Evolutionary conservation across 2,113 vertebrate genomes (phyloP), one percentile per base, ranked within the genome.

Genomic region (Dasypus novemcinctus): DNA sequence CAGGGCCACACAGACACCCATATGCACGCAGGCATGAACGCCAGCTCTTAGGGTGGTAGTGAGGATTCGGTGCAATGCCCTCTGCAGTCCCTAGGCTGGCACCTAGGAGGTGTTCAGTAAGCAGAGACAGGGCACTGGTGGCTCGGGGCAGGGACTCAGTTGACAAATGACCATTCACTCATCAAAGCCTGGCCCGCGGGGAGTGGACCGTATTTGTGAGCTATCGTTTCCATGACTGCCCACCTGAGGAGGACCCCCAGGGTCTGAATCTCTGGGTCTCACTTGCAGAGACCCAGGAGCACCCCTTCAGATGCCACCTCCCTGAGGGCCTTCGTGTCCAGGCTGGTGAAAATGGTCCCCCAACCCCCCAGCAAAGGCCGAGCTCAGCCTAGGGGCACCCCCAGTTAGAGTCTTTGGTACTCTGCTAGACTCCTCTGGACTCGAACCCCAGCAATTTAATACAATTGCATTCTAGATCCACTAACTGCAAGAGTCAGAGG

Each of bases 351-450:
- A 57, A 82, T 25, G 78, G 31, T 20, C 11, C 25, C 41, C 49
- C 21, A 31, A 0, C 0, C 0, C 68, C 29, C 38, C 13, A 12
- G 69, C 3, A 7, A 76, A 69, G 61, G 13, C 52, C 6, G 33
- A 21, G 14, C n/a, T 63, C 69, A 74, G 38, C 72, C 72, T 79
- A 13, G 9, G 66, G 41, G 5, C 43, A 57, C 29, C 10, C 33
- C 87, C 27, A 49, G 82, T 18, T 52, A 78, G 4, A 68, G 43
- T 83, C 52, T 71, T 82, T 76, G 54, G n/a, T 84, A 36, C 59
- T 64, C 27, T 2, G 46, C 49, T 87, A 66, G 78, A 78, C 78
- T 10, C 72, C 78, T 10, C 72, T 78, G n/a, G 61, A 93, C 64
- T 38, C 54, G 49, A 41, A 64, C 86, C 91, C 82, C 59, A 25